These are phyloP conservation scores for Lophotis ruficrista DNA, from an alignment of 2,113 vertebrate genomes.

Conservation along the genomic window DNA sequence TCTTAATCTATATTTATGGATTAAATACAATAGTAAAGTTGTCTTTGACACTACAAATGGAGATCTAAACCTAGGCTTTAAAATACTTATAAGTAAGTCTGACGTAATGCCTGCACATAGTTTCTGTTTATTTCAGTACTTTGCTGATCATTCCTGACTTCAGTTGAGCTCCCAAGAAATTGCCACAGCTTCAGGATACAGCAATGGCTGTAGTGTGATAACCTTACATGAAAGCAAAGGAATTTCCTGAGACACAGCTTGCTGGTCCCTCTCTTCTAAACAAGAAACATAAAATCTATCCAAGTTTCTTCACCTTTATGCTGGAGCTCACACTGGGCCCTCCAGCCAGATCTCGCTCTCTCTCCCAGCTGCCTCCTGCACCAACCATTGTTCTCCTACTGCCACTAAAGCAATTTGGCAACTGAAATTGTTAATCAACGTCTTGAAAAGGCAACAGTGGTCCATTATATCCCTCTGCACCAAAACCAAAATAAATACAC, in stretches of 20 bases:
- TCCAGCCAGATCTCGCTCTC: not conserved
- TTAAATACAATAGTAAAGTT: not conserved
- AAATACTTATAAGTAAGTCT: not conserved
- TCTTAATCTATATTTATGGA: not conserved
- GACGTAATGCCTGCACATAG: not conserved
- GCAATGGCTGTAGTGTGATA: not conserved
- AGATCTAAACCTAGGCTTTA: not conserved
- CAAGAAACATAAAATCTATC: not conserved
- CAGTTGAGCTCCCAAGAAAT: not conserved
- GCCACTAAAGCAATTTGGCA: not conserved
- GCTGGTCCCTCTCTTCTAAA: not conserved
- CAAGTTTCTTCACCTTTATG: not conserved
- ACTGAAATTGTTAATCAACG: not conserved
- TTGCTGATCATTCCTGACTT: not conserved
- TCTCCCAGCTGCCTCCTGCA: not conserved
- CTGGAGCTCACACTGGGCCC: not conserved
- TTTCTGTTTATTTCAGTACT: not conserved
- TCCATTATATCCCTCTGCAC: not conserved
- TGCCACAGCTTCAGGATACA: not conserved
- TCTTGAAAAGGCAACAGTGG: not conserved
- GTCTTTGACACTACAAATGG: not conserved
- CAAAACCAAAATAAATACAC: not conserved
- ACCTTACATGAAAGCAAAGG: not conserved
- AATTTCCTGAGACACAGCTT: not conserved
- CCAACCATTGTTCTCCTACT: not conserved